phyloP scores from a whole-genome alignment of 1,140 invertebrate genomes.

The Plodia interpunctella region DNA sequence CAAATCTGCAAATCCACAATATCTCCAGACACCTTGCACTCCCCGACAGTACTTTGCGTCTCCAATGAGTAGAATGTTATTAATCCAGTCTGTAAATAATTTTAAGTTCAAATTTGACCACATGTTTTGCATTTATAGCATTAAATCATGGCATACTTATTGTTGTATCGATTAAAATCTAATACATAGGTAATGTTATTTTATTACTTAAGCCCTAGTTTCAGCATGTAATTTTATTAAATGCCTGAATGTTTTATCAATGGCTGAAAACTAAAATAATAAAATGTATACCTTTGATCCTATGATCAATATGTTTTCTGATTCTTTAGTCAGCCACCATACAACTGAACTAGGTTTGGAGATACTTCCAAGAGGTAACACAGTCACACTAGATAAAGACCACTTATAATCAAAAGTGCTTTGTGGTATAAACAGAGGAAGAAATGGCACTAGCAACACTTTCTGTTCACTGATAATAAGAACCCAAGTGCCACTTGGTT shows the following conservation, averaged over 20 bases:
- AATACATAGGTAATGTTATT: too few species aligned
- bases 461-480: conserved; percentile 64
- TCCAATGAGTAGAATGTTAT: conserved; percentile 64
- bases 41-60: conserved; percentile 51
- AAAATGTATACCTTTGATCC: conserved; percentile 65
- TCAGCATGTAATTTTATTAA: too few species aligned
- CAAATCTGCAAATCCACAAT: conserved; percentile 64
- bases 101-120: neutral
- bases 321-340: conserved; percentile 69
- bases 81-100: conserved; percentile 45
- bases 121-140: too few species aligned
- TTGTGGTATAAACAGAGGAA: conserved; percentile 59
- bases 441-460: conserved; percentile 58
- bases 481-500: conserved; percentile 69
- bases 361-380: conserved; percentile 49
- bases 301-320: conserved; percentile 64
- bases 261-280: too few species aligned
- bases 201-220: too few species aligned
- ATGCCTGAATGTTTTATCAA: too few species aligned
- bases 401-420: conserved; percentile 65
- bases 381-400: conserved; percentile 63
- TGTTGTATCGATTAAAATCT: too few species aligned
- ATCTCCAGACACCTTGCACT: conserved; percentile 56
- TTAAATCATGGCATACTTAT: too few species aligned
- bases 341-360: conserved; percentile 54